Conservation (phyloP, 1,140 invertebrate genomes). For the Drosophila mojavensis region DNA sequence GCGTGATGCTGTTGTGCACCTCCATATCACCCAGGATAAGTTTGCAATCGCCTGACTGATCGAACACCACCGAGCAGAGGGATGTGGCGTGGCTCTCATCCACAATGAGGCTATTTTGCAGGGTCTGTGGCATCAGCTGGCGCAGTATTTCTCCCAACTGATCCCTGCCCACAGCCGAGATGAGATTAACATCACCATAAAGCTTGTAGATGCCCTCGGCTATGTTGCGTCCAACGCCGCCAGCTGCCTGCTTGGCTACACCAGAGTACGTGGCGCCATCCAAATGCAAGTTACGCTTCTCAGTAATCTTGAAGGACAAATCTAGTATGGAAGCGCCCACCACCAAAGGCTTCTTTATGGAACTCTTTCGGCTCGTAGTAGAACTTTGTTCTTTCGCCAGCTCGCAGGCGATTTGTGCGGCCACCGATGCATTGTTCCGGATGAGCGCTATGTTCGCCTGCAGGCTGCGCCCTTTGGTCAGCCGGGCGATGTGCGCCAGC, state of each 20-base stretch:
- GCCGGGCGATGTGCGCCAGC: conserved; percentile 89
- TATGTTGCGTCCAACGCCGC: conserved; percentile 96
- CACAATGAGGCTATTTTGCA: conserved; percentile 78
- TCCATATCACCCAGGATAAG: conserved; percentile 94
- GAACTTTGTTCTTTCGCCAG: conserved; percentile 82
- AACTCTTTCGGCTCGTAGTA: background rate
- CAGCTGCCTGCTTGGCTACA: conserved; percentile 87
- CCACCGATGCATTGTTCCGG: conserved; percentile 95
- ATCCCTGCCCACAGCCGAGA: conserved; percentile 93
- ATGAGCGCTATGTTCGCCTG: conserved; percentile 95
- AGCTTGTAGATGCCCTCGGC: conserved; percentile 92
- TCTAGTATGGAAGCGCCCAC: conserved; percentile 78
- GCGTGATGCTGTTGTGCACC: conserved; percentile 89
- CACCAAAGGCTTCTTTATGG: conserved; percentile 50
- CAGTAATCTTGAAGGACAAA: conserved; percentile 61
- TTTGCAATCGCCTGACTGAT: conserved; percentile 89
- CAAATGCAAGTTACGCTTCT: conserved; percentile 85
- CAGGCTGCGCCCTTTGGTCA: conserved; percentile 93
- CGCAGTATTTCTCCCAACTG: conserved; percentile 85
- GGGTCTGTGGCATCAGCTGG: conserved; percentile 75
- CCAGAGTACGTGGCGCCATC: conserved; percentile 92
- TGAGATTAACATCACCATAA: conserved; percentile 87
- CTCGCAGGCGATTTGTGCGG: conserved; percentile 90
- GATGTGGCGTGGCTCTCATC: conserved; percentile 86
- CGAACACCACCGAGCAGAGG: conserved; percentile 90